Percentiles rank a stretch among this genome's conserved stretches.
phyloP scores from a whole-genome alignment of 2,888 invertebrate species.

The Zaprionus obscuricornis region DNA sequence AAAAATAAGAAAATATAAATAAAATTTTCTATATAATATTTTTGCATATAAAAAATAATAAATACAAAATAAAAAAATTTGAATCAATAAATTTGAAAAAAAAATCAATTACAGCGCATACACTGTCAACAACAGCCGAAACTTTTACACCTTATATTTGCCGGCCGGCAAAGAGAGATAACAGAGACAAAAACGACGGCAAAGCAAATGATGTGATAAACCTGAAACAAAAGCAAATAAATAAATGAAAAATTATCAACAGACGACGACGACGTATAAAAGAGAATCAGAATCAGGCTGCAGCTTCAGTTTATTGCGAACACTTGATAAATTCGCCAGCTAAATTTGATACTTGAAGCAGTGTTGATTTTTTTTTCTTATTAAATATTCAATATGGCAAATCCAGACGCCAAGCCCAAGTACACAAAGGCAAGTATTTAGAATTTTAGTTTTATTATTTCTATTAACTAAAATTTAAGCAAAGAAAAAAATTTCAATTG shows the following conservation, averaged over 20 bases:
- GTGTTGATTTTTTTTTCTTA: neutral
- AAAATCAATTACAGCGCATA: no score
- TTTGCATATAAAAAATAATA: no score
- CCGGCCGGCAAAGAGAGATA: conserved; percentile 59
- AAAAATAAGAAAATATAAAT: no score
- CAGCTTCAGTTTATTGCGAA: conserved; percentile 52
- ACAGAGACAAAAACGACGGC: conserved; percentile 12
- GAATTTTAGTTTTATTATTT: no score
- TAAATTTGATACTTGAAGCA: neutral
- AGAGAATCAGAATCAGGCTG: conserved; percentile 18
- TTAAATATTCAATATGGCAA: conserved; percentile 54
- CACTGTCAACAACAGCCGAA: no score
- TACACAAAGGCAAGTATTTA: conserved; percentile 65
- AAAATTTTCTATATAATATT: no score
- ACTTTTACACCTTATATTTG: neutral
- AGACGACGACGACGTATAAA: conserved; percentile 57
- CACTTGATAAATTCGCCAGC: conserved; percentile 31
- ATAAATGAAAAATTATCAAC: conserved; percentile 12
- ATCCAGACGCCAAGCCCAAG: conserved; percentile 59
- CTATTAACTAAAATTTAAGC: no score
- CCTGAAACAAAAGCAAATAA: conserved; percentile 33
- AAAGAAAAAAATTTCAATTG: conserved; percentile 3
- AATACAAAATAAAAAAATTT: no score
- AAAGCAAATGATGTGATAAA: conserved; percentile 40
- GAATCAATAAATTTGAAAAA: no score